Evolutionary conservation across 2,113 vertebrate genomes (phyloP).

Genomic region (Gila orcuttii): DNA sequence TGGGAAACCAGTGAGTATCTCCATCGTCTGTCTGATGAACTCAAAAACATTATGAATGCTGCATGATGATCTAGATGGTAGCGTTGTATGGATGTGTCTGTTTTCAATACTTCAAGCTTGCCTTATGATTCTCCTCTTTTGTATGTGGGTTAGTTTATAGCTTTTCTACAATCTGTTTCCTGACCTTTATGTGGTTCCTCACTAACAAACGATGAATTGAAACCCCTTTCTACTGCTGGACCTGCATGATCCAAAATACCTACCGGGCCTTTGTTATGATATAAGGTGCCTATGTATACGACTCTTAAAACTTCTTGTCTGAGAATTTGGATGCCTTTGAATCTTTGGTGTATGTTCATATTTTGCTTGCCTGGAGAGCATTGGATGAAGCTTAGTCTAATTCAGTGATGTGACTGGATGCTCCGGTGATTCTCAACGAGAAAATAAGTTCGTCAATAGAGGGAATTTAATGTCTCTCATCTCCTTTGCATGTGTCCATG

Average conservation of each 20-base stretch:
- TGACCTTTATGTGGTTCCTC: neutral
- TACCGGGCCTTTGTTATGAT: constrained; percentile 5
- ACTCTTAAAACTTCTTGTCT: constrained; percentile 30
- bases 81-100: constrained; percentile 21
- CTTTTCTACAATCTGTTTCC: constrained; percentile 7
- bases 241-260: constrained; percentile 49
- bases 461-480: neutral
- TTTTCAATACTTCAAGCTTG: constrained; percentile 34
- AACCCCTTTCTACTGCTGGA: constrained; percentile 23
- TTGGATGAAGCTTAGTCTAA: constrained; percentile 12
- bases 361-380: constrained; percentile 13
- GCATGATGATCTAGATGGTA: constrained; percentile 69
- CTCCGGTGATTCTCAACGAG: constrained; percentile 3
- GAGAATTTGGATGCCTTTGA: constrained; percentile 46
- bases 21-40: constrained; percentile 59
- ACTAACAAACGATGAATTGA: constrained; percentile 21
- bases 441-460: neutral
- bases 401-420: neutral
- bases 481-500: constrained; percentile 38
- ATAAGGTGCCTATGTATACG: neutral
- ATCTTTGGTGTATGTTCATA: neutral
- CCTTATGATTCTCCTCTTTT: constrained; percentile 28
- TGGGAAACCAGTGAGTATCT: constrained; percentile 85
- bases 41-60: constrained; percentile 67
- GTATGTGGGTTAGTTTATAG: neutral